Base-by-base conservation (phyloP, 2,113 vertebrate species). In the Zootoca vivipara region DNA sequence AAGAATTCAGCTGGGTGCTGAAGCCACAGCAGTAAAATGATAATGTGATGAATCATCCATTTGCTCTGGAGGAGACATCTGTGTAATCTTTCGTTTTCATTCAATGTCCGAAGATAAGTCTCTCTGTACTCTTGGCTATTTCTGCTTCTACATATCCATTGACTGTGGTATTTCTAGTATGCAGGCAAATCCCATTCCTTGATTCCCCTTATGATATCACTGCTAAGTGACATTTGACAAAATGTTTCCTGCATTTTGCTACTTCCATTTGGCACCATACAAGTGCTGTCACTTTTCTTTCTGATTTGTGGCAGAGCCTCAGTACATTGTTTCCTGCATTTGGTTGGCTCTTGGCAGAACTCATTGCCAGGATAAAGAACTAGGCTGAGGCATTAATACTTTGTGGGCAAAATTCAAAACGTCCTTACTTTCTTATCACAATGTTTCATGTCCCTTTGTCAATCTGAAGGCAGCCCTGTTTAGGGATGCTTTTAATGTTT, bases 181-280 rank as follows among this genome's bases (percentile, higher is more conserved):
- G 93, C 90, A 89, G 90, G 89, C 93, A 95, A 93, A 93, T 94
- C 92, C 93, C 35, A 0, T 78, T 94, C 92, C 94, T 94, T 69
- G 91, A 93, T 94, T 91, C 89, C 91, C 28, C 89, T 62, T 1
- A 8, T 75, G 91, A 89, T 86, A 33, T 85, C 6, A 0, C 87
- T 92, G 93, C 93, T 95, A 96, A 95, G 93, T 96, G 94, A 95
- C 92, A 94, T 94, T 92, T 91, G 92, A 93, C 92, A 87, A 77
- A 90, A 94, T 87, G 92, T 94, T 95, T 93, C 92, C 93, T 91
- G 93, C 93, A 89, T 93, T 92, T 94, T 93, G 93, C 92, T 85
- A 92, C 93, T 93, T 94, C 95, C 92, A 93, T 92, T 82, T 93
- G 92, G 91, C 93, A 89, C 93, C 78, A n/a, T 78, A 74, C 87